Conservation (phyloP, 2,888 invertebrate genomes). For the Furcula furcula region DNA sequence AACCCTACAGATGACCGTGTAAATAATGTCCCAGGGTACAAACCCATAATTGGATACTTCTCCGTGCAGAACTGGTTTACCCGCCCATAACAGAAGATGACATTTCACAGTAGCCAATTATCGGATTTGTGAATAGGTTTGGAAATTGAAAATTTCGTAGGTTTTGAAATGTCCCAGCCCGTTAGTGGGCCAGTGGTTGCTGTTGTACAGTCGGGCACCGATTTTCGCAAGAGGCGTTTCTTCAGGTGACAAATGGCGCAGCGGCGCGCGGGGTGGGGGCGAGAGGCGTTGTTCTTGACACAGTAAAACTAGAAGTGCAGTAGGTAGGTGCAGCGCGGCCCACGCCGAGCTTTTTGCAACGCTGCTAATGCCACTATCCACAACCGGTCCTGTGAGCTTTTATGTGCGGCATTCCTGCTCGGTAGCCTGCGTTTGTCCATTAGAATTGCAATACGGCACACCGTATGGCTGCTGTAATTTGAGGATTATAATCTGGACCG, state of each 20-base stretch:
- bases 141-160: too few species aligned
- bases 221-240: conserved; percentile 50
- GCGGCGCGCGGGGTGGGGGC: conserved; percentile 55
- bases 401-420: conserved; percentile 30
- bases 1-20: too few species aligned
- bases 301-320: conserved; percentile 81
- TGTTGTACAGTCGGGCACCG: conserved; percentile 28
- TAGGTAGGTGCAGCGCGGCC: conserved; percentile 79
- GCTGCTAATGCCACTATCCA: conserved; percentile 47
- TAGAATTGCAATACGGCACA: conserved; percentile 13
- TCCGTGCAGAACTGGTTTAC: too few species aligned
- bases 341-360: conserved; percentile 75
- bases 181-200: conserved; percentile 37
- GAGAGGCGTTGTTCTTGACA: conserved; percentile 80
- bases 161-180: conserved; percentile 36
- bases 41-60: too few species aligned
- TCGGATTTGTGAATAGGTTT: too few species aligned
- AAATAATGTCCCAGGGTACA: too few species aligned
- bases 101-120: too few species aligned
- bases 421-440: conserved; percentile 13
- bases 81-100: too few species aligned
- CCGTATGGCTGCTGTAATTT: conserved; percentile 17
- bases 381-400: conserved; percentile 44
- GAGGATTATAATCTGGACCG: background rate
- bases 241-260: conserved; percentile 51